phyloP scores from a whole-genome alignment of 2,797 vertebrate species.

The Pogonophryne albipinna region DNA sequence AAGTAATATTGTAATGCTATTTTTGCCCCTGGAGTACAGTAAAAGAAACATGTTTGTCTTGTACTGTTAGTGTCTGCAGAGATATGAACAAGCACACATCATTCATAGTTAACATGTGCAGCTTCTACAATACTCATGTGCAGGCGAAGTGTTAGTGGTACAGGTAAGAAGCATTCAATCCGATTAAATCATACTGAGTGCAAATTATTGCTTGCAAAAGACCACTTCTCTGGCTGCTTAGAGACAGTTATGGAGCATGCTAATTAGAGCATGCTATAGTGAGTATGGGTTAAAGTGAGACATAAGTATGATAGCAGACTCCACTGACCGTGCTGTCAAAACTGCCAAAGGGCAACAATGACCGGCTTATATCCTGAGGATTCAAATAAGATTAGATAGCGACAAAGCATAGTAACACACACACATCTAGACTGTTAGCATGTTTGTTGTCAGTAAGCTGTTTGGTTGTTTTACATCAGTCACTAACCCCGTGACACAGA shows the following conservation, averaged over 20 bases:
- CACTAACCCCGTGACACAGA: slow-evolving; percentile 58
- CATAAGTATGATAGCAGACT: slow-evolving; percentile 1
- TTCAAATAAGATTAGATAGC: slow-evolving; percentile 49
- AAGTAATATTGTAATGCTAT: not conserved
- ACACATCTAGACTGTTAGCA: slow-evolving; percentile 16
- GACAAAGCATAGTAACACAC: slow-evolving; percentile 10
- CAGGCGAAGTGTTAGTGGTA: not conserved
- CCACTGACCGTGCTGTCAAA: slow-evolving; percentile 85
- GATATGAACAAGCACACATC: not conserved
- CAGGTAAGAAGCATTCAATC: not conserved
- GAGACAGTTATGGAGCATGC: not conserved
- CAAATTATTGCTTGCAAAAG: not conserved
- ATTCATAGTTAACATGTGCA: not conserved
- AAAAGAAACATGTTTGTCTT: not conserved
- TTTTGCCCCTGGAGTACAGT: not conserved
- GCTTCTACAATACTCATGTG: not conserved
- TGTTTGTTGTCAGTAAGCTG: slow-evolving; percentile 39
- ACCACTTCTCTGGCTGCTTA: no score
- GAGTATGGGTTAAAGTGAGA: not conserved
- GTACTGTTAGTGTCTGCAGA: not conserved
- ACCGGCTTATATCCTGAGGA: slow-evolving; percentile 83
- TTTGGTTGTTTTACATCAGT: slow-evolving; percentile 52
- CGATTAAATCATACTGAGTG: not conserved
- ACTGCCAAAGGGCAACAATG: slow-evolving; percentile 84
- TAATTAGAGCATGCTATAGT: slow-evolving; percentile 22